phyloP scores from a whole-genome alignment of 2,113 vertebrate species.

The Oophaga pumilio region DNA sequence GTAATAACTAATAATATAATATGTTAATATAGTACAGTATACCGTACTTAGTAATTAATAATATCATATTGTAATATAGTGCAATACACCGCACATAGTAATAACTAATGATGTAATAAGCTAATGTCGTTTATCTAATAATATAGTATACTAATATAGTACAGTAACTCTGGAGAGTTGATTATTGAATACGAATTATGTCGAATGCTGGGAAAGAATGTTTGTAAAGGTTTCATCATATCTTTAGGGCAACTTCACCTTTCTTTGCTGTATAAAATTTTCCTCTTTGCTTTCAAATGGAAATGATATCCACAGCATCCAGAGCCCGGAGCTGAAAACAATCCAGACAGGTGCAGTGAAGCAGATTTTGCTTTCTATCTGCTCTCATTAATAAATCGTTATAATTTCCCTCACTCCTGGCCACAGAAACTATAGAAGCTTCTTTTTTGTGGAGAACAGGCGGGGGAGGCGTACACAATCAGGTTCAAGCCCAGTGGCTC shows the following conservation, averaged over 20 bases:
- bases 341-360: slow-evolving; percentile 36
- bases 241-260: background rate
- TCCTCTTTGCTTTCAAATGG: background rate
- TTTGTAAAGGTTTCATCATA: background rate
- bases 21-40: background rate
- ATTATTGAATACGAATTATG: background rate
- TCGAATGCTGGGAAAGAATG: background rate
- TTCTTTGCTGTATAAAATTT: slow-evolving; percentile 1
- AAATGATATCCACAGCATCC: background rate
- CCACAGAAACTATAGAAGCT: background rate
- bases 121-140: background rate
- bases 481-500: slow-evolving; percentile 37
- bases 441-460: background rate
- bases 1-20: too few species aligned
- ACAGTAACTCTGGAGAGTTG: background rate
- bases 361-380: slow-evolving; percentile 1
- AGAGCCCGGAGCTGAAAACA: slow-evolving; percentile 22
- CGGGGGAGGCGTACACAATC: background rate
- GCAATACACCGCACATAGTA: too few species aligned
- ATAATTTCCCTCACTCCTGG: background rate
- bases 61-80: too few species aligned
- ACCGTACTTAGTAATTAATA: too few species aligned
- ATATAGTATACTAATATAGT: background rate
- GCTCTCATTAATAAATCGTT: slow-evolving; percentile 13
- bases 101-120: background rate